Evolutionary conservation across 2,888 invertebrate species (phyloP).

Genomic region (Cerceris rybyensis): DNA sequence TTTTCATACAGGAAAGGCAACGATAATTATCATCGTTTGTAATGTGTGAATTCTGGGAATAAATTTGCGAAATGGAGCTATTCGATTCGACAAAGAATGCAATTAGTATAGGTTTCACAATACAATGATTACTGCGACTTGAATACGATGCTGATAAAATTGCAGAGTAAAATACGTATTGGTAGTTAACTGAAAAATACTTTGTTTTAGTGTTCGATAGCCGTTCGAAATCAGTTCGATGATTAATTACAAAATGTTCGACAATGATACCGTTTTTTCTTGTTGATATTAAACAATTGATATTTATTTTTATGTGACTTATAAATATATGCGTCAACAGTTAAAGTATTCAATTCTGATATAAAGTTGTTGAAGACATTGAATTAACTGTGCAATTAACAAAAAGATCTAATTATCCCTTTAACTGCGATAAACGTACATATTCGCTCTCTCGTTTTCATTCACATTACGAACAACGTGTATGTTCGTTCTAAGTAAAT

Average conservation of each 20-base stretch:
- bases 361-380: too few species aligned
- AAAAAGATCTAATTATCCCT: too few species aligned
- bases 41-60: not conserved
- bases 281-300: too few species aligned
- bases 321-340: too few species aligned
- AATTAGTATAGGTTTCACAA: conserved; percentile 16
- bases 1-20: not conserved
- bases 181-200: conserved; percentile 21
- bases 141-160: conserved; percentile 9
- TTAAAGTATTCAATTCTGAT: too few species aligned
- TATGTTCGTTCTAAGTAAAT: too few species aligned
- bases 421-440: too few species aligned
- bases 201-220: conserved; percentile 21
- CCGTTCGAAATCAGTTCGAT: conserved; percentile 6
- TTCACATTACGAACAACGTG: too few species aligned
- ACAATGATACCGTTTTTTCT: not conserved
- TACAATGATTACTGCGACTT: conserved; percentile 5
- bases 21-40: not conserved
- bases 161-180: conserved; percentile 19
- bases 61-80: conserved; percentile 16
- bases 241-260: not conserved
- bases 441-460: too few species aligned
- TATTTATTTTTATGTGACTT: too few species aligned
- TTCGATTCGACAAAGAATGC: not conserved
- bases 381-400: too few species aligned